Evolutionary conservation across 2,888 invertebrate genomes (phyloP), one percentile per base, ranked within the genome.

Genomic region (Trilocha varians): DNA sequence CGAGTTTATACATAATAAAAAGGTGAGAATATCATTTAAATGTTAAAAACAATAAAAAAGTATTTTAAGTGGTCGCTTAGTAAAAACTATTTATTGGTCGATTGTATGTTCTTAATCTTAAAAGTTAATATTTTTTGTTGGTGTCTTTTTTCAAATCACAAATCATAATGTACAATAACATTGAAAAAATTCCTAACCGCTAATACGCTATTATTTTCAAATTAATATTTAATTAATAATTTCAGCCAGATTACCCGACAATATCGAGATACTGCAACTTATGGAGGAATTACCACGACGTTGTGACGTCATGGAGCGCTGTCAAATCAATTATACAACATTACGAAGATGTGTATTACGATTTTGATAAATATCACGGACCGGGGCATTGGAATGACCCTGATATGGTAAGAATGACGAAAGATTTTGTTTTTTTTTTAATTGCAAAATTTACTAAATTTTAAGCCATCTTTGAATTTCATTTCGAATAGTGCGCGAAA

Each of bases 301-400:
- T 91, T 25, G 70, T 84, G 34, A 83, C 86, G 39, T 77, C 87
- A 0, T 91, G 90, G 89, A 43, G 42, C 0, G 83, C 87, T 16
- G 70, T 91, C 0, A 66, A 65, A 1, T 56, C 52, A 9, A 90
- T 90, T 42, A 75, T 90, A n/a, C 54, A 71, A 1, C 87, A 88
- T 70, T 91, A 88, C 57, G 75, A 80, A 36, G 44, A 49, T 0
- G 74, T 52, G 0, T 68, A 90, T 50, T 70, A 85, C 32, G 70
- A 82, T 8, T 60, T 90, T 32, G 71, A 76, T 1, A 55, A 64
- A 1, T 73, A 86, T 57, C 88, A 90, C 39, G 90, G 90, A 0
- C 91, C 91, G 0, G 91, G 91, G 0, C 88, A 88, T 47, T 92
- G 91, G 91, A 91, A 91, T 50, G 92, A 92, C 58, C 91, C 91